Base-by-base conservation (phyloP, 2,888 invertebrate genomes). In the Loripinus fragilis region DNA sequence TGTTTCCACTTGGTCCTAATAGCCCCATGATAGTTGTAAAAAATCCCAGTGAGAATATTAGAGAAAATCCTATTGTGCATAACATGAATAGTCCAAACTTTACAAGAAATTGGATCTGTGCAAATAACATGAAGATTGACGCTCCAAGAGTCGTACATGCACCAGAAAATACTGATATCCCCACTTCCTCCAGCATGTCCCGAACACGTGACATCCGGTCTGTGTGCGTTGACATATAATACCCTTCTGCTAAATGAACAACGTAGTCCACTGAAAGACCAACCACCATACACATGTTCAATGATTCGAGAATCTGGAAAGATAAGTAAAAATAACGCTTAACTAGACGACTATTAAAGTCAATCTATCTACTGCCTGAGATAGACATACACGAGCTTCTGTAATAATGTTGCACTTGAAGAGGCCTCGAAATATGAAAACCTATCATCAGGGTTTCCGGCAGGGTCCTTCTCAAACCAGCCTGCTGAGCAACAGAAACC, bases 191-290 rank as follows among this genome's bases (percentile, higher is more conserved):
- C 35, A 92, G 80, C 87, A 90, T 87, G 74, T 90, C 88, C 28
- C 82, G 86, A 8, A 90, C 86, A 41, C 90, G 88, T n/a, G 85
- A 87, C 42, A 73, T 71, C 60, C 92, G 83, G 83, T 89, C 87
- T 7, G 64, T 25, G 73, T 83, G 84, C n/a, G 78, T 66, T 1
- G 91, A 89, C 69, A 87, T 80, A 76, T 89, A 87, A 80, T 92
- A 92, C 68, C 90, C 91, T 71, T 91, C 92, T 52, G 92, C 91
- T 50, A 92, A 74, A 69, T 92, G 92, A 0, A 92, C 91, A 20
- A 92, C 91, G 71, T 91, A 91, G 83, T 92, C 92, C 50, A 92
- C 91, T 15, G 92, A 85, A 41, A 92, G 83, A 8, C 91, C 92
- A 25, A 90, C 91, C 5, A 92, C 91, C 76, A 92, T 86, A 12